Evolutionary conservation across 2,113 vertebrate species (phyloP), one percentile per base, ranked within the genome.

Genomic region (Ophthalmotilapia sp.): DNA sequence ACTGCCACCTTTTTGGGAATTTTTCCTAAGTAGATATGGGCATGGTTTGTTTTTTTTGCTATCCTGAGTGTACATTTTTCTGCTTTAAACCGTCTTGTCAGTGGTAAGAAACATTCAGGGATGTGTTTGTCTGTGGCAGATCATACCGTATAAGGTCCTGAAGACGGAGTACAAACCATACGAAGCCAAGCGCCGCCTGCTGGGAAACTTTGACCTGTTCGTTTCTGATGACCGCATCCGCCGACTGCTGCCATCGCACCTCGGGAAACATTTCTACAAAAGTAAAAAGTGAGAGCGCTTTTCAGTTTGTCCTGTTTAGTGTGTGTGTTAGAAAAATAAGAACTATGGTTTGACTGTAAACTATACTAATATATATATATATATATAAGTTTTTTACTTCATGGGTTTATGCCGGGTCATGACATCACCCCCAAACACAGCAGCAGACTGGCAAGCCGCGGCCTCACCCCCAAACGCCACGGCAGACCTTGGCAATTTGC

Each of bases 261-360:
- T 98, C 2, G 98, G 98, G 26, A 98, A 97, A 84, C 97, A 98
- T 82, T 99, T 99, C 89, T 99, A 98, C 73, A 80, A 83, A 73
- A 96, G 86, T 31, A 97, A 99, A 90, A 98, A 96, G 98, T 98
- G 95, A 90, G 40, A 17, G 40, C 0, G 9, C 13, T 45, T 73
- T 45, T 68, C 42, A 77, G 15, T 4, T 77, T 77, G 70, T 49
- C 42, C 26, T 8, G 4, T 77, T 75, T 75, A 5, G 31, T 33
- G 13, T 47, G 51, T 26, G 55, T 56, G 23, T 33, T n/a, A 36
- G 31, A 62, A 36, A 49, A 75, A 19, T 75, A 17, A 49, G 23
- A 49, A 65, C 17, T 36, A 2, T 7, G 10, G 31, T 65, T 65
- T 65, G 9, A 62, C 58, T 62, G 17, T 33, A 4, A 36, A 62